A percentile compares a stretch with the other conserved stretches of the same genome.
These are phyloP conservation scores for Oligia latruncula DNA, from an alignment of 2,888 invertebrate genomes.

Conservation along the genomic window DNA sequence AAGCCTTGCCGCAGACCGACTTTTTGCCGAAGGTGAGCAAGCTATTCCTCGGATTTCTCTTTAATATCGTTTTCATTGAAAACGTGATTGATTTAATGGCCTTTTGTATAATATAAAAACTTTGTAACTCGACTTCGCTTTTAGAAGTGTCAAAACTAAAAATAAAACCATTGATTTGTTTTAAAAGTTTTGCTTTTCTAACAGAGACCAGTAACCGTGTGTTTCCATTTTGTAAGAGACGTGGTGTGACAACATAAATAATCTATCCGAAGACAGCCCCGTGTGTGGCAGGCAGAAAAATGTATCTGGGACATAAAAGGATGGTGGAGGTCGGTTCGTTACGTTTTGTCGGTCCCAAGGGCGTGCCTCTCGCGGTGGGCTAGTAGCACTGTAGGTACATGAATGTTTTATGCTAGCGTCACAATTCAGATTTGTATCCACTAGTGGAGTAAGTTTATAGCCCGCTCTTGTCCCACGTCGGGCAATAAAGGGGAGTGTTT, in stretches of 20 bases:
- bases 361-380: conserved; percentile 78
- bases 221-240: conserved; percentile 44
- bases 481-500: conserved; percentile 79
- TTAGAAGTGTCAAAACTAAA: conserved; percentile 37
- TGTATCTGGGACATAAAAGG: conserved; percentile 86
- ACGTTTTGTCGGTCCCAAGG: conserved; percentile 88
- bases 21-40: conserved; percentile 84
- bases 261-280: conserved; percentile 83
- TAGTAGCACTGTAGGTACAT: conserved; percentile 78
- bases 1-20: conserved; percentile 83
- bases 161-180: conserved; percentile 39
- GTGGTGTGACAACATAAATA: conserved; percentile 82
- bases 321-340: conserved; percentile 86
- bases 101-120: conserved; percentile 73
- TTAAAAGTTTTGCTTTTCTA: conserved; percentile 32
- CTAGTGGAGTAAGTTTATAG: conserved; percentile 80
- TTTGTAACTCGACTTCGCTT: conserved; percentile 64
- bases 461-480: conserved; percentile 75
- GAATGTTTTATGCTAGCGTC: conserved; percentile 87
- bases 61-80: conserved; percentile 83
- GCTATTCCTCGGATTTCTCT: conserved; percentile 78
- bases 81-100: conserved; percentile 86
- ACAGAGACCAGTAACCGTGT: conserved; percentile 30
- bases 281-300: conserved; percentile 82
- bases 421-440: conserved; percentile 87